Evolutionary conservation across 2,797 vertebrate species (phyloP), one percentile per base, ranked within the genome.

Genomic region (Sebastes ruberrimus): DNA sequence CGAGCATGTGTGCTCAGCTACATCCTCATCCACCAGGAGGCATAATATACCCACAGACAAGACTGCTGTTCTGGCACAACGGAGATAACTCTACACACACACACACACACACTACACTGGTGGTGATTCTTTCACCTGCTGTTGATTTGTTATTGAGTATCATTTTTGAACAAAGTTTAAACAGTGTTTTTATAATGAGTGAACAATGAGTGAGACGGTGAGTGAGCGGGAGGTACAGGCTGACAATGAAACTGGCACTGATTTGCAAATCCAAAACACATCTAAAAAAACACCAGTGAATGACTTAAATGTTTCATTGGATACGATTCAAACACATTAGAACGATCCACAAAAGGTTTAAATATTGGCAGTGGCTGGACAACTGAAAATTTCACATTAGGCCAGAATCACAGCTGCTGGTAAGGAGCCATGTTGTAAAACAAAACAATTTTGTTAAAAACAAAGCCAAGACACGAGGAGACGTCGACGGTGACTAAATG

Each of bases 291-390:
- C 60, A 68, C 16, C 35, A 75, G 25, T 18, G 11, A 83, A 63
- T 69, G 64, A 81, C 30, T 69, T n/a, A 4, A 42, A 5, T 60
- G 27, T 73, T 57, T 69, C 32, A 69, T 10, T 60, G 35, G 59
- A 63, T 61, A 78, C 8, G 16, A 78, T 14, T 71, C 1, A 63
- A 84, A 84, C 22, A 81, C 62, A 62, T 71, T 16, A 35, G 35
- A 81, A 71, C 2, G 2, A 73, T 23, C 33, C 32, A 74, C 18
- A 67, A 53, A 35, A 35, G 3, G 16, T 38, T 75, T 65, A 66
- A 79, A 74, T 67, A 72, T 56, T 76, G 68, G 80, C 82, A 85
- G 80, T 70, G 79, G 74, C 62, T 23, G 38, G 38, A 78, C 20
- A 76, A 33, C 49, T 52, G 49, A 3, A 65, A 65, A 60, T 72